These are phyloP conservation scores for Halichondria panicea DNA, from an alignment of 37 sponge, comb jelly and placozoan species.

Conservation along the genomic window DNA sequence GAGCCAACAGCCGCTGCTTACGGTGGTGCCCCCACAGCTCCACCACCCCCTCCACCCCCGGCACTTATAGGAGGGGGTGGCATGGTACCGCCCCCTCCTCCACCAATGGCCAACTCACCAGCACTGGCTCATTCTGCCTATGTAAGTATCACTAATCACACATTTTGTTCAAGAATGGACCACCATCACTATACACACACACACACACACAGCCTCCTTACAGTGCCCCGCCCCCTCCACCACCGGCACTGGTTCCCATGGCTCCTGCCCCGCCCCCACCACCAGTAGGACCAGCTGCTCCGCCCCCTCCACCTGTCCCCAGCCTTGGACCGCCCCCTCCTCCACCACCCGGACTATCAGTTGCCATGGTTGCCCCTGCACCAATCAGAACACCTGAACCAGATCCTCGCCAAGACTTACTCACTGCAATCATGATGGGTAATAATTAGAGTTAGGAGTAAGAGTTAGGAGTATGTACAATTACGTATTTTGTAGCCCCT, in stretches of 20 bases:
- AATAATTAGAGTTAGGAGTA: constrained; percentile 6
- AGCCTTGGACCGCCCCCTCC: constrained; percentile 23
- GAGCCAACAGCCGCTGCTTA: constrained; percentile 15
- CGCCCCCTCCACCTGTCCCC: constrained; percentile 6
- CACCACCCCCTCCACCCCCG: constrained; percentile 37
- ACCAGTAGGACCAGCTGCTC: too few species aligned
- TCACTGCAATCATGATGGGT: constrained; percentile 57
- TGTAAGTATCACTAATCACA: not conserved
- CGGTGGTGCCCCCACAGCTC: constrained; percentile 17
- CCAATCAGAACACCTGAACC: constrained; percentile 11
- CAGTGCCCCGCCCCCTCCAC: constrained; percentile 49
- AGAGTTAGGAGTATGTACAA: too few species aligned
- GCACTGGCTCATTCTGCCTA: not conserved
- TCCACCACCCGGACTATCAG: constrained; percentile 9
- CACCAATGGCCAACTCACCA: constrained; percentile 8
- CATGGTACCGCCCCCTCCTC: constrained; percentile 20
- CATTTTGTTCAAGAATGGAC: not conserved
- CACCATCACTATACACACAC: too few species aligned
- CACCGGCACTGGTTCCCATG: constrained; percentile 4
- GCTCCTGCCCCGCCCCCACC: constrained; percentile 36
- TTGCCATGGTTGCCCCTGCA: constrained; percentile 35
- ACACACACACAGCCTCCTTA: too few species aligned
- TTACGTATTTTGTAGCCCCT: too few species aligned
- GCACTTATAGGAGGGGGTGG: not conserved
- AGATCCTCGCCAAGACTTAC: constrained; percentile 34